Percentiles rank a stretch among this genome's conserved stretches.
Conservation (phyloP, 1,140 invertebrate species). For the Cotesia chilonis region DNA sequence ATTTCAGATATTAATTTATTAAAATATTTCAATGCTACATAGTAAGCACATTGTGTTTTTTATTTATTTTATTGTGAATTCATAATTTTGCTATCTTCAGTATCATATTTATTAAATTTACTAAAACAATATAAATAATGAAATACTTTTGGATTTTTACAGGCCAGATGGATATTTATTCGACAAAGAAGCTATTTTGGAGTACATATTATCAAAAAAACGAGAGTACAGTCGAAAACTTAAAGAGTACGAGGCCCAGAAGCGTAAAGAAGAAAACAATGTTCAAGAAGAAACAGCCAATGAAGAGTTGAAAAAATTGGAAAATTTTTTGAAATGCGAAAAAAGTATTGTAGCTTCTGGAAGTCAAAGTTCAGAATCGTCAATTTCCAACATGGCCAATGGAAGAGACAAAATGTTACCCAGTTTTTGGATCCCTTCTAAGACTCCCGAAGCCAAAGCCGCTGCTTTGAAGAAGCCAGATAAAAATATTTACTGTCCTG, state of each 20-base stretch:
- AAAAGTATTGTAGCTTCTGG: constrained; percentile 71
- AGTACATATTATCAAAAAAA: constrained; percentile 96
- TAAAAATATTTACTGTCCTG: constrained; percentile 91
- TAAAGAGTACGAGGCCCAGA: constrained; percentile 93
- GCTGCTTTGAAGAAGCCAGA: constrained; percentile 85
- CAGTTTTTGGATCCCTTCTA: constrained; percentile 97
- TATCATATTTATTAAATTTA: too few species aligned
- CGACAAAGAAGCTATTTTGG: constrained; percentile 96
- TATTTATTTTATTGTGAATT: too few species aligned
- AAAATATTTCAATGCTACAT: too few species aligned
- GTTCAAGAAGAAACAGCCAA: constrained; percentile 72
- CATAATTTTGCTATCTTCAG: too few species aligned
- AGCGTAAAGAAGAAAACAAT: constrained; percentile 76
- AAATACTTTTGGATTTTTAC: constrained; percentile 37
- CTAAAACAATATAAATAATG: too few species aligned
- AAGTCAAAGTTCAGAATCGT: constrained; percentile 51
- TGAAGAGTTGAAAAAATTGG: constrained; percentile 75
- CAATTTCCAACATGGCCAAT: constrained; percentile 80
- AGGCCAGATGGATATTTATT: constrained; percentile 94
- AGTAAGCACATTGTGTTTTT: too few species aligned
- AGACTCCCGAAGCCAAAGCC: constrained; percentile 86
- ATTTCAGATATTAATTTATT: too few species aligned
- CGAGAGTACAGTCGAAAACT: constrained; percentile 88
- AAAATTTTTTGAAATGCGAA: constrained; percentile 81
- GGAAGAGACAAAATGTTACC: constrained; percentile 80